A percentile compares a stretch with the other conserved stretches of the same genome.
Conservation (phyloP, 2,888 invertebrate genomes). For the Drosophila mulleri region DNA sequence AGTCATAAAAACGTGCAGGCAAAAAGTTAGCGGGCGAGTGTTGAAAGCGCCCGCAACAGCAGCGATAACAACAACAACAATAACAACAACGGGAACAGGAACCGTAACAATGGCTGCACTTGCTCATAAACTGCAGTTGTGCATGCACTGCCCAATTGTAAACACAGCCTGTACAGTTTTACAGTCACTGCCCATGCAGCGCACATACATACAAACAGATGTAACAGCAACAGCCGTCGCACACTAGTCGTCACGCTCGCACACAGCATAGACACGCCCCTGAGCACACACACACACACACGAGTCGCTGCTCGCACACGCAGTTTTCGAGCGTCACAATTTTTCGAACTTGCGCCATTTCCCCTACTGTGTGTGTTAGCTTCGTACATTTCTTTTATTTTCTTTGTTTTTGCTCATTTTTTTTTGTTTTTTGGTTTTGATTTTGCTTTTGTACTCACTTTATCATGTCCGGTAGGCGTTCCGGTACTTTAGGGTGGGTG, state of each 20-base stretch:
- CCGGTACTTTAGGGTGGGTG: slow-evolving; percentile 85
- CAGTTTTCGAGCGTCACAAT: slow-evolving; percentile 54
- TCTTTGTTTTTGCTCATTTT: slow-evolving; percentile 17
- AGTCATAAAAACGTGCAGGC: slow-evolving; percentile 59
- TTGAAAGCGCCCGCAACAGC: slow-evolving; percentile 50
- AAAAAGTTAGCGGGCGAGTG: slow-evolving; percentile 50
- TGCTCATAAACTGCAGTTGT: slow-evolving; percentile 38
- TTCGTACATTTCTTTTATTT: slow-evolving; percentile 36
- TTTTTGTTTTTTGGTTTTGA: slow-evolving; percentile 7
- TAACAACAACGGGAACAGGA: slow-evolving; percentile 26
- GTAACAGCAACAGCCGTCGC: slow-evolving; percentile 1
- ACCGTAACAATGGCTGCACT: slow-evolving; percentile 49
- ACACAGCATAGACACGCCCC: slow-evolving; percentile 65
- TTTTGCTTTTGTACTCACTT: slow-evolving; percentile 82
- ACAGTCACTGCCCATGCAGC: slow-evolving; percentile 2
- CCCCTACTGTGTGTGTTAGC: slow-evolving; percentile 34
- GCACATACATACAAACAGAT: slow-evolving; percentile 11
- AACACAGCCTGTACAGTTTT: slow-evolving; percentile 41
- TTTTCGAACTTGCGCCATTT: slow-evolving; percentile 58
- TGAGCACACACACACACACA: slow-evolving; percentile 13
- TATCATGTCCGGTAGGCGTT: slow-evolving; percentile 85
- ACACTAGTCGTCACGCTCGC: slow-evolving; percentile 39
- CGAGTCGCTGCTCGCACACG: slow-evolving; percentile 4
- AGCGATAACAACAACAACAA: slow-evolving; percentile 7
- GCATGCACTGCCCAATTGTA: slow-evolving; percentile 20